Percentiles rank a stretch among this genome's conserved stretches.
phyloP scores from a whole-genome alignment of 2,888 invertebrate species.

The Quadriops clusia region DNA sequence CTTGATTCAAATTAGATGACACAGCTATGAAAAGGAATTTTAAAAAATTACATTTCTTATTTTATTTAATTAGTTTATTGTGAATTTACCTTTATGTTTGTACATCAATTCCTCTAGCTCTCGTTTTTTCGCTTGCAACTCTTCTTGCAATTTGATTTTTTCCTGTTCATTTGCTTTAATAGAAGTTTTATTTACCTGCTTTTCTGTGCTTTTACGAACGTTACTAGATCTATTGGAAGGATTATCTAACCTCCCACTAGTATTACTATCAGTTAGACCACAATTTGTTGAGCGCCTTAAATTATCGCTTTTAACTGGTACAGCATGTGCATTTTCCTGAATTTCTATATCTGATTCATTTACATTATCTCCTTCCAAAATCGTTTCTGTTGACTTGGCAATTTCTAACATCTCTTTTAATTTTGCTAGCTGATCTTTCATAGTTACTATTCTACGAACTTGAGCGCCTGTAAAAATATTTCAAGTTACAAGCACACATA shows the following conservation, averaged over 20 bases:
- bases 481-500: too few species aligned
- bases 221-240: constrained; percentile 20
- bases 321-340: constrained; percentile 13
- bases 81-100: constrained; percentile 41
- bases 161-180: constrained; percentile 33
- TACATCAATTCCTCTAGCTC: constrained; percentile 54
- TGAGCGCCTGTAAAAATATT: constrained; percentile 26
- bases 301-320: constrained; percentile 28
- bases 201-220: constrained; percentile 23
- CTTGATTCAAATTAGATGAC: constrained; percentile 35
- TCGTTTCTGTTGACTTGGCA: constrained; percentile 30
- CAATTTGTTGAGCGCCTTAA: constrained; percentile 16
- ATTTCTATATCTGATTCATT: constrained; percentile 18
- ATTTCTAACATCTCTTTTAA: constrained; percentile 35
- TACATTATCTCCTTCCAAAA: constrained; percentile 18
- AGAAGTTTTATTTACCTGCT: constrained; percentile 32
- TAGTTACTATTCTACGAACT: constrained; percentile 32
- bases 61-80: not conserved
- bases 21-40: constrained; percentile 23
- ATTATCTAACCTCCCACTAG: constrained; percentile 19
- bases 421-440: constrained; percentile 35
- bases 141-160: constrained; percentile 44
- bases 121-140: constrained; percentile 50
- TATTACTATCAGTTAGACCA: constrained; percentile 11
- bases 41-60: constrained; percentile 5